Base-by-base conservation (phyloP, 2,888 invertebrate species). In the Oscheius sp. region DNA sequence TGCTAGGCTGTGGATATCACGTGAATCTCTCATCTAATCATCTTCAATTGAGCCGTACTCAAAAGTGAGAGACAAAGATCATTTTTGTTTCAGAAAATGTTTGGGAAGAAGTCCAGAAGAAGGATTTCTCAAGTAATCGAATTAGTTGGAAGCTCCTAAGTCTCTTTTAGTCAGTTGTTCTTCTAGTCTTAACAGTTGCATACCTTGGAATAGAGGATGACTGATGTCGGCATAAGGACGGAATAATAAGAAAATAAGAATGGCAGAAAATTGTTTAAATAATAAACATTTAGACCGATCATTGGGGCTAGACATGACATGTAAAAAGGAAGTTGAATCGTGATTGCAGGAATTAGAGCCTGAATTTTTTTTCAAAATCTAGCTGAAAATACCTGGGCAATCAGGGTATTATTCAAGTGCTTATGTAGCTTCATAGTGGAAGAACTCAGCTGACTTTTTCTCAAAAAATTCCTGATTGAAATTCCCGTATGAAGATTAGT, bases 201-300 rank as follows among this genome's bases (percentile, higher is more conserved):
- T 17, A 61, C 61, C 46, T 46, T 64, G 20, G 48, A 31, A 34
- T 64, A 50, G 34, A 23, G 50, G 20, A 64, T 15, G 15, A 64
- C 64, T 1, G 64, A 45, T n/a, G 50, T 4, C 1, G 64, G 64
- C 29, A 46, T 29, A 3, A 64, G 23, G 10, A 64, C 50, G 8
- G 64, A 46, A 20, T 64, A 64, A 34, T 64, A 64, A 10, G 29
- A 29, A 34, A 64, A 64, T 12, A 64, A 34, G 23, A 25, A 64
- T 8, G 64, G 50, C 17, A 64, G 25, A 33, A 10, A 64, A 5
- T 48, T 34, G 12, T 46, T 31, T 5, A 31, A 3, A 31, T 33
- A 27, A 20, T 17, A 48, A 31, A 64, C 33, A 20, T 33, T 29
- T 34, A 34, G 50, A 1, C 48, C 50, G 0, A 64, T 15, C 4